Conservation (phyloP, 2,113 vertebrate genomes). For the Oryzias celebensis region DNA sequence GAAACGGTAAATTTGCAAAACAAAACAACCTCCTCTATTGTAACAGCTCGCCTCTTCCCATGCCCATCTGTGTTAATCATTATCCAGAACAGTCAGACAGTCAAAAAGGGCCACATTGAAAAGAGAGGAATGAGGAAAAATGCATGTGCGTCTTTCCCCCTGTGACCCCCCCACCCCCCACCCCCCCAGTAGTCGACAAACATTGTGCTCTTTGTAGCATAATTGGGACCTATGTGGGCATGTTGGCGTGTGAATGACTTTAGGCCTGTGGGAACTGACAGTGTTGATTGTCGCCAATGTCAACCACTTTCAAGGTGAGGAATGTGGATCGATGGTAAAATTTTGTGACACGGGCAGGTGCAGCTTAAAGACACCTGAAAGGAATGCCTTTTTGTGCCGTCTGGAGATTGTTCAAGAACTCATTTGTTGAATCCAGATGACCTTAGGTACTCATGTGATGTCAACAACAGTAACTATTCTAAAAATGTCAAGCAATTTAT, state of each 20-base stretch:
- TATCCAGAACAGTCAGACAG: conserved; percentile 55
- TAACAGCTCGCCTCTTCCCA: conserved; percentile 72
- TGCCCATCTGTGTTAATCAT: conserved; percentile 79
- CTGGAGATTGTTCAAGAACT: conserved; percentile 9
- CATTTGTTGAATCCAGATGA: conserved; percentile 45
- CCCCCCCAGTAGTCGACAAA: conserved; percentile 50
- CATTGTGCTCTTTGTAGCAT: conserved; percentile 52
- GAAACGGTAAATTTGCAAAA: conserved; percentile 38
- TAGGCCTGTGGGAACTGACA: conserved; percentile 60
- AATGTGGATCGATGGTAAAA: conserved; percentile 64
- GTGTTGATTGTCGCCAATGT: conserved; percentile 30
- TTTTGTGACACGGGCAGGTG: conserved; percentile 44
- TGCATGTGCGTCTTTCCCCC: conserved; percentile 38
- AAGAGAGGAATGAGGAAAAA: conserved; percentile 66
- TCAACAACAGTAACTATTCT: conserved; percentile 15
- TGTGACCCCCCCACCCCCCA: neutral
- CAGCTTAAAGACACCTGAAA: conserved; percentile 6
- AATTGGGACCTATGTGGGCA: conserved; percentile 45
- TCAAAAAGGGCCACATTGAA: conserved; percentile 48
- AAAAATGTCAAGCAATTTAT: conserved; percentile 18
- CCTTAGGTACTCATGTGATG: conserved; percentile 26
- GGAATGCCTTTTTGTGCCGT: conserved; percentile 35
- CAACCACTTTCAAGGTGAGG: conserved; percentile 23
- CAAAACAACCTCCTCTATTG: conserved; percentile 79
- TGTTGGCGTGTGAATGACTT: conserved; percentile 32